Evolutionary conservation across 2,888 invertebrate species (phyloP), one percentile per base, ranked within the genome.

Genomic region (Sisyra terminalis): DNA sequence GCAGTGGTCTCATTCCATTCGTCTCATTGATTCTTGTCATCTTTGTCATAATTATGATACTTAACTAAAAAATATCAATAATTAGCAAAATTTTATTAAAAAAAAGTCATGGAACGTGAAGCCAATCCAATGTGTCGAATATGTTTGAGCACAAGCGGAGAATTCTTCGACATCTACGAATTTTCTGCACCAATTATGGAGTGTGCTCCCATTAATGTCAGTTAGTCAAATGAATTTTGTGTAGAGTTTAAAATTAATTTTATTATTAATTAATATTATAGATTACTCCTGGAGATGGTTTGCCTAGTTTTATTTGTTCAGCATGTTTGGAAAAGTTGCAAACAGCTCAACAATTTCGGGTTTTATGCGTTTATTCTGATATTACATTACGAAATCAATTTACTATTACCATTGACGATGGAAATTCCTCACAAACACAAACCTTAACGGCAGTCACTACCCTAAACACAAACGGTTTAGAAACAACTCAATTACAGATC

Each of bases 101-200:
- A 24, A 24, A 24, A 3, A 5, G 7, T 24, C 24, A 24, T 24
- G 24, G 24, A 24, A 24, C 24, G 24, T 7, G 24, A 24, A 24
- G 7, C 18, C 16, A 14, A 36, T n/a, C 17, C 16, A 38, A 29
- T 44, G 10, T 35, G 42, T 45, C 18, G 32, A 46, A 40, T 40
- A 18, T 37, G 41, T 43, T 34, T 43, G 35, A 43, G 36, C 41
- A 16, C 35, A 38, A 29, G 38, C 39, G 35, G 44, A 17, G 13
- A 46, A 42, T 39, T 39, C 11, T 24, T 24, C 11, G 24, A 39
- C 16, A 39, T 39, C 13, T 39, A 7, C 11, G 24, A 13, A 29
- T 40, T 40, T 30, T 40, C 40, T 13, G 39, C 29, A 3, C 29
- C 29, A 15, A 30, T n/a, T 14, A 30, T 13, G 40, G 40, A 40